Base-by-base conservation (phyloP, 1,140 invertebrate genomes). In the Ips typographus region DNA sequence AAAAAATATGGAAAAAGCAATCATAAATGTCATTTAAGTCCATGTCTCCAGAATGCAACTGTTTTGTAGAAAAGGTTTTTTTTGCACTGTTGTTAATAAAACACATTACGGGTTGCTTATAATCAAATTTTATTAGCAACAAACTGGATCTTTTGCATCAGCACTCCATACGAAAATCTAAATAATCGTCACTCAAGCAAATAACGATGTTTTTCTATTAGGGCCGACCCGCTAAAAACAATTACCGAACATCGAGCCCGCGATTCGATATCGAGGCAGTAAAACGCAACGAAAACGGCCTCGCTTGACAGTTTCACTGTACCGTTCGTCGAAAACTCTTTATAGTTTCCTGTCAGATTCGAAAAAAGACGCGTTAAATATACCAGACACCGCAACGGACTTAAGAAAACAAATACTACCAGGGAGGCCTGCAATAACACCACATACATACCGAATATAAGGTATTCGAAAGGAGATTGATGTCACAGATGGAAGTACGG, bases 351-450 rank as follows among this genome's bases (percentile, higher is more conserved):
- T 63, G 61, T 52, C 61, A 51, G 44, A 63, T 52, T 63, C 44
- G 51, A 40, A 63, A 51, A 63, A 39, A 41, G 60, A 62, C 60
- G 37, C 60, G 61, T 63, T 63, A 63, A 63, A 63, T 63, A 63
- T 63, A 63, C 61, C 61, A 63, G 61, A 63, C 61, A 63, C 47
- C 37, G 51, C 47, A 44, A 52, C 47, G 61, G 22, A n/a, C 39
- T 63, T 7, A 63, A 52, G 61, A 63, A 63, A 63, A 63, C 61
- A 63, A 63, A 63, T 63, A 63, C 47, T 51, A 52, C 61, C 42
- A 63, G 61, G 61, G 61, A 52, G 61, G 61, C 61, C 61, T 63
- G 61, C 44, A 63, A 63, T 63, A 63, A 63, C 61, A 63, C 47
- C 42, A 63, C 44, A 63, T 52, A 52, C 53, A 52, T 52, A 40